phyloP scores from a whole-genome alignment of 2,888 invertebrate genomes.

The Hydriomena furcata region DNA sequence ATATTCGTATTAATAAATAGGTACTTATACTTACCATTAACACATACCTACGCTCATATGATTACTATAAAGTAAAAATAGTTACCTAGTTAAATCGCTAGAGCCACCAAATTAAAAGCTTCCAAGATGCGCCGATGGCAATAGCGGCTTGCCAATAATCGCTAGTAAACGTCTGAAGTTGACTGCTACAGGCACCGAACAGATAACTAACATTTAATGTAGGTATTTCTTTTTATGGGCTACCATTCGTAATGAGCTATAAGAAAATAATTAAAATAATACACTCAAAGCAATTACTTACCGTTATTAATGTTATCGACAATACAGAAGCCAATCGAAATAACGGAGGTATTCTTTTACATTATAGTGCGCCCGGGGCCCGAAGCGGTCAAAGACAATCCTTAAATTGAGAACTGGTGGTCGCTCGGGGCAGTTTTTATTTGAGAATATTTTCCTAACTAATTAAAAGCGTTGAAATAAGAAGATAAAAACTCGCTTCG shows the following conservation, averaged over 20 bases:
- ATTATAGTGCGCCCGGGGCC: slow-evolving; percentile 68
- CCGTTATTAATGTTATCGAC: slow-evolving; percentile 65
- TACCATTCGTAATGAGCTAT: slow-evolving; percentile 41
- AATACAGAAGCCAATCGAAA: slow-evolving; percentile 73
- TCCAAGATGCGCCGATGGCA: neutral
- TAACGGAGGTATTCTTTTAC: slow-evolving; percentile 61
- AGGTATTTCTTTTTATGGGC: slow-evolving; percentile 41
- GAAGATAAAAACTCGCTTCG: slow-evolving; percentile 78
- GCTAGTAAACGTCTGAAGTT: neutral
- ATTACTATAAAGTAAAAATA: neutral
- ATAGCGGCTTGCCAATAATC: neutral
- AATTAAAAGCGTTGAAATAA: slow-evolving; percentile 83
- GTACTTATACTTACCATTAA: no score
- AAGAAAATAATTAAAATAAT: slow-evolving; percentile 58
- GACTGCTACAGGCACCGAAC: slow-evolving; percentile 4
- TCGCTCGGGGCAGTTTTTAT: slow-evolving; percentile 72
- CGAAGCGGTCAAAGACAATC: slow-evolving; percentile 69
- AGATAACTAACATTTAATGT: slow-evolving; percentile 35
- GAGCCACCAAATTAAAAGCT: neutral
- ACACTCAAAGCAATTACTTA: slow-evolving; percentile 54
- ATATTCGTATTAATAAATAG: no score
- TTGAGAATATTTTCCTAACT: slow-evolving; percentile 83
- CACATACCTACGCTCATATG: no score
- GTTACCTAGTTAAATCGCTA: neutral
- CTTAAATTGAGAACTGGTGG: slow-evolving; percentile 58